Evolutionary conservation across 2,888 invertebrate genomes (phyloP).

Genomic region (Pterobdella sp.): DNA sequence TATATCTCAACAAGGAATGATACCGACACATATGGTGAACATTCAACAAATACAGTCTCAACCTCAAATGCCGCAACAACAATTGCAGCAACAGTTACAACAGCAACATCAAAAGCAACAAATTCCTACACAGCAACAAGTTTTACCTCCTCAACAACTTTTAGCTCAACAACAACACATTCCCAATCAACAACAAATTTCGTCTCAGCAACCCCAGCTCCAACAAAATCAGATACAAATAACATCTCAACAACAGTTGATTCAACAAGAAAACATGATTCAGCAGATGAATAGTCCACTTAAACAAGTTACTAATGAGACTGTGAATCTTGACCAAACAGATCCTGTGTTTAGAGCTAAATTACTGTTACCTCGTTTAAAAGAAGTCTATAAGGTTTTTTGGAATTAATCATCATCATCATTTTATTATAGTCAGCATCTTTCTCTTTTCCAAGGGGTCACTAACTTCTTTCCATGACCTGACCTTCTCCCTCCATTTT

Average conservation of each 20-base stretch:
- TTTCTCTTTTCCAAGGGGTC: neutral
- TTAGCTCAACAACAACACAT: neutral
- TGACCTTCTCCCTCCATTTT: too few species aligned
- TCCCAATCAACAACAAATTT: neutral
- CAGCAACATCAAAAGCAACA: neutral
- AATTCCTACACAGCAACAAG: constrained; percentile 7
- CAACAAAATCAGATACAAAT: neutral
- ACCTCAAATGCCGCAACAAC: neutral
- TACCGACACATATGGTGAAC: constrained; percentile 9
- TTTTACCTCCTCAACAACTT: too few species aligned
- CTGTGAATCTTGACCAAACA: constrained; percentile 1
- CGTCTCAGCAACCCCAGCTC: neutral
- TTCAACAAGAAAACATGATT: constrained; percentile 2
- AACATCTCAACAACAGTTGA: neutral
- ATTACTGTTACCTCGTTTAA: constrained; percentile 4
- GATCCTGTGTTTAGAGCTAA: constrained; percentile 9
- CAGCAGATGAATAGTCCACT: neutral
- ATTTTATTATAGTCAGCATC: neutral
- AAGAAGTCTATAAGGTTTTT: constrained; percentile 1
- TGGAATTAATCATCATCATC: neutral
- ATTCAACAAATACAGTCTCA: neutral
- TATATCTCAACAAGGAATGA: neutral
- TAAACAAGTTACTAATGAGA: neutral
- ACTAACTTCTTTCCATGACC: too few species aligned
- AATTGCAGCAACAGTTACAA: neutral